These are phyloP conservation scores for Oreonectes daqikongensis DNA, from an alignment of 2,797 vertebrate species.

Conservation along the genomic window DNA sequence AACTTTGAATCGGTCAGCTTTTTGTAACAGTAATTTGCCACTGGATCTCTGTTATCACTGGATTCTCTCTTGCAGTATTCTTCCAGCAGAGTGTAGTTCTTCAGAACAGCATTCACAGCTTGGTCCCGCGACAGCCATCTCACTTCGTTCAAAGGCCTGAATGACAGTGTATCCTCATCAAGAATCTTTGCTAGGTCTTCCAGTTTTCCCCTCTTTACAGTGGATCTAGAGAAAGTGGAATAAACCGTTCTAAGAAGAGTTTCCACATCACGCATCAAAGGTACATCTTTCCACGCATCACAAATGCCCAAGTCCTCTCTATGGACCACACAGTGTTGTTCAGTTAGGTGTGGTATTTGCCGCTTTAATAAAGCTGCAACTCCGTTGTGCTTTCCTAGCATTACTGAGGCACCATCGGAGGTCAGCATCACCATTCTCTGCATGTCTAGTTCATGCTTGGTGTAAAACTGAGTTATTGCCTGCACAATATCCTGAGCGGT, in stretches of 20 bases:
- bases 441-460: no score
- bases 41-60: slow-evolving; percentile 45
- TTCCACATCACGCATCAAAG: slow-evolving; percentile 60
- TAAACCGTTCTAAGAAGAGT: slow-evolving; percentile 60
- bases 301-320: no score
- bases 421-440: no score
- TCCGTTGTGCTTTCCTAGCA: no score
- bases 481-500: no score
- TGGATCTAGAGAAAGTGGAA: slow-evolving; percentile 55
- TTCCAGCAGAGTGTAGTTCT: slow-evolving; percentile 53
- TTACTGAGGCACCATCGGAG: no score
- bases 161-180: slow-evolving; percentile 46
- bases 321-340: no score
- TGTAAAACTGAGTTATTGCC: no score
- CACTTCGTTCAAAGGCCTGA: slow-evolving; percentile 50
- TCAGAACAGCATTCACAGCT: slow-evolving; percentile 25
- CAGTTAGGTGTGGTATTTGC: no score
- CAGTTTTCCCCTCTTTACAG: slow-evolving; percentile 58
- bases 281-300: no score
- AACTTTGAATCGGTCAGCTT: slow-evolving; percentile 20
- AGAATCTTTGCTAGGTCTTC: slow-evolving; percentile 56
- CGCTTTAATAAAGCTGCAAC: no score
- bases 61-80: slow-evolving; percentile 55
- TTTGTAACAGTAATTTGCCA: slow-evolving; percentile 57
- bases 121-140: slow-evolving; percentile 48